Base-by-base conservation (phyloP, 2,888 invertebrate species). In the Entomobrya multifasciata region DNA sequence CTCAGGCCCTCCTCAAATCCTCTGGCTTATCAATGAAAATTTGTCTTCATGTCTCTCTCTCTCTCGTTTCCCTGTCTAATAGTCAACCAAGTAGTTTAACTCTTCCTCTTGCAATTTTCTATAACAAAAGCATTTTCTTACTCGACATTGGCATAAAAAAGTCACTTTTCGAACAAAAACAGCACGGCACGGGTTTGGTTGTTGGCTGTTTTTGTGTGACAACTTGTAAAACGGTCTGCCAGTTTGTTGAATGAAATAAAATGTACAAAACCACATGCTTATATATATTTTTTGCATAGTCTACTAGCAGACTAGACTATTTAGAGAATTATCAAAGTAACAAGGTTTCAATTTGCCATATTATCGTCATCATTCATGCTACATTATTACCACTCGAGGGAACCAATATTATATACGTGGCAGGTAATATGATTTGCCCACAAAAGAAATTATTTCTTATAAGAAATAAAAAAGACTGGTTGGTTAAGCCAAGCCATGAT, bases 261-360 rank as follows among this genome's bases (percentile, higher is more conserved):
- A 11, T 22, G 25, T 41, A 67, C 4, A 36, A 36, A 36, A 67
- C 65, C 44, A 20, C 65, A 67, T 36, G 62, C 1, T 41, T 67
- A n/a, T n/a, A n/a, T n/a, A n/a, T n/a, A n/a, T n/a, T 62, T 57
- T 62, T 30, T 30, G 30, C 60, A 27, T 30, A 17, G 55, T 15
- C 36, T 36, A 62, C 55, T 8, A 60, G 27, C 36, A 20, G 6
- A n/a, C 52, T 17, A 25, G 47, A 36, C 70, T 70, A 70, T 70
- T n/a, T 70, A 70, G 47, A 49, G 62, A 30, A 1, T 47, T 70
- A 47, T 70, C 44, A 70, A 67, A 57, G 60, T 65, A 85, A 76
- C 77, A 84, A 70, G 72, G 52, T 78, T 84, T 84, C 83, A 84
- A 84, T 84, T 81, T 81, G 67, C 57, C 76, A 77, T 84, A 77